phyloP scores from a whole-genome alignment of 2,888 invertebrate species.

The Caenorhabditis sp. region DNA sequence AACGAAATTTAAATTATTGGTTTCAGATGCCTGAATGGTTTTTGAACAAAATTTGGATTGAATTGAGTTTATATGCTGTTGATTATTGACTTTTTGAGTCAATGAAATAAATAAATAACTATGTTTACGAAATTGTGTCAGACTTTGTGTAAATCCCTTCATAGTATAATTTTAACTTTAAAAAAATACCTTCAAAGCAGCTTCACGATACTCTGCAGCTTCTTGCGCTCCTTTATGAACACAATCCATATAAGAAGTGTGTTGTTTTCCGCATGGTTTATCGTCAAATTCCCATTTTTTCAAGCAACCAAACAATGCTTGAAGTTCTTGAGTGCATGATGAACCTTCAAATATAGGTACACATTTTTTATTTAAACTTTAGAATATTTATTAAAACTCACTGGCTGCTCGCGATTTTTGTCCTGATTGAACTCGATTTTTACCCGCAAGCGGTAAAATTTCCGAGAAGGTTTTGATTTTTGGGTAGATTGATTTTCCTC shows the following conservation, averaged over 20 bases:
- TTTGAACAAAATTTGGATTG: no score
- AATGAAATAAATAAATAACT: no score
- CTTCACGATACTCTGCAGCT: slow-evolving; percentile 56
- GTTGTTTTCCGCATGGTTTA: slow-evolving; percentile 60
- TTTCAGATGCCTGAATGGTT: no score
- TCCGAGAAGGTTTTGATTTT: slow-evolving; percentile 59
- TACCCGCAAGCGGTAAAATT: slow-evolving; percentile 60
- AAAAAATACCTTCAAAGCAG: slow-evolving; percentile 52
- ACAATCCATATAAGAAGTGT: slow-evolving; percentile 62
- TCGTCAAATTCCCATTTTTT: slow-evolving; percentile 71
- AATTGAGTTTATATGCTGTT: no score
- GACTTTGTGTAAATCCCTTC: no score
- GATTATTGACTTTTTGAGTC: no score
- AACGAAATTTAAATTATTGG: no score
- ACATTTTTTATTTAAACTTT: no score
- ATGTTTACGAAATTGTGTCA: no score
- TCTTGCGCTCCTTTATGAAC: slow-evolving; percentile 54
- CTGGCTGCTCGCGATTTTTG: slow-evolving; percentile 53
- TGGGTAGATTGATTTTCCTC: slow-evolving; percentile 48
- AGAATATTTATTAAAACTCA: slow-evolving; percentile 23
- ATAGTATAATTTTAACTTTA: not conserved
- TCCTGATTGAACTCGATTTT: slow-evolving; percentile 54
- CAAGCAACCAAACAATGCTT: slow-evolving; percentile 66
- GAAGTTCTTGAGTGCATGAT: slow-evolving; percentile 68
- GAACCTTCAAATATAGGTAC: slow-evolving; percentile 51